Evolutionary conservation across 2,113 vertebrate species (phyloP).

Genomic region (Nansenia antarctica): DNA sequence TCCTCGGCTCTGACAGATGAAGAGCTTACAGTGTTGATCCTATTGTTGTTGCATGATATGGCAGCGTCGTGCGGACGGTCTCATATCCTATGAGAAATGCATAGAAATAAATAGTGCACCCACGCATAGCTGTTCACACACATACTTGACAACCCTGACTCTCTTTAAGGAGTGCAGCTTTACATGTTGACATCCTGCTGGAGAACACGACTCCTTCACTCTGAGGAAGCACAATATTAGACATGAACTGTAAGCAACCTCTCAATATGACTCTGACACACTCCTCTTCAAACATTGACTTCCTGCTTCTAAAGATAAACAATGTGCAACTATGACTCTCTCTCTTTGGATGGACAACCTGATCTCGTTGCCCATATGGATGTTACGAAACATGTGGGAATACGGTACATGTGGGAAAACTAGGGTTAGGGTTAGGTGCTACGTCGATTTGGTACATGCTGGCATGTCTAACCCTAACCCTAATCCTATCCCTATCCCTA

Average conservation of each 20-base stretch:
- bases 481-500: too few species aligned
- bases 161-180: background rate
- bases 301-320: background rate
- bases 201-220: too few species aligned
- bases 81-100: conserved; percentile 5
- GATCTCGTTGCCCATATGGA: too few species aligned
- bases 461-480: too few species aligned
- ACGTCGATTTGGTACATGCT: too few species aligned
- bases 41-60: conserved; percentile 28
- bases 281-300: too few species aligned
- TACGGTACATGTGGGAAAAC: too few species aligned
- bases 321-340: conserved; percentile 2
- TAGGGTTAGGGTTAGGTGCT: too few species aligned
- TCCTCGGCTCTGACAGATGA: conserved; percentile 32
- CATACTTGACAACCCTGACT: background rate
- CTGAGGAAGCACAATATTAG: too few species aligned
- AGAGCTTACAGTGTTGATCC: conserved; percentile 40
- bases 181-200: background rate
- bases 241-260: too few species aligned
- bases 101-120: background rate
- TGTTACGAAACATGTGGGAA: too few species aligned
- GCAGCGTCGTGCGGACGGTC: background rate
- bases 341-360: background rate
- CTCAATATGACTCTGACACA: too few species aligned
- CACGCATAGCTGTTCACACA: background rate